phyloP scores from a whole-genome alignment of 1,140 invertebrate genomes.

The Caenorhabditis latens region DNA sequence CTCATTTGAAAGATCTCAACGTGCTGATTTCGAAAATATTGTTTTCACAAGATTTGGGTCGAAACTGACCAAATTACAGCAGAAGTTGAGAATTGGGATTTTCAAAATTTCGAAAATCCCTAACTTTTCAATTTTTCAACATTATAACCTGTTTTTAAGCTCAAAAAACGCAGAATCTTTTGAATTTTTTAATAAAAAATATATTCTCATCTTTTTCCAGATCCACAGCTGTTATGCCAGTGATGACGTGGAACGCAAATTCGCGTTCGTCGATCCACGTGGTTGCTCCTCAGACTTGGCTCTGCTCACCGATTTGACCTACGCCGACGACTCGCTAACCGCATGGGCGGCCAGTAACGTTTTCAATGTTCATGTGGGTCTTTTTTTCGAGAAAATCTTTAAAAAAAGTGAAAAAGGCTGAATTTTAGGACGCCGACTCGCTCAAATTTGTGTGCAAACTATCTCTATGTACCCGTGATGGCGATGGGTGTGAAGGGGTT shows the following conservation, averaged over 20 bases:
- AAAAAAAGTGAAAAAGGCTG: neutral
- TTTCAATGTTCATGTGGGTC: slow-evolving; percentile 58
- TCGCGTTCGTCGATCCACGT: slow-evolving; percentile 61
- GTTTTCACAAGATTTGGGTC: too few relatives aligned
- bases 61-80: too few relatives aligned
- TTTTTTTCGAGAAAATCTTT: neutral
- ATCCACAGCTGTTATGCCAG: slow-evolving; percentile 66
- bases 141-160: too few relatives aligned
- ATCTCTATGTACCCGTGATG: slow-evolving; percentile 63
- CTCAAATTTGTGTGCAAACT: slow-evolving; percentile 64
- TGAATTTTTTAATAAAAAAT: too few relatives aligned
- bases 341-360: slow-evolving; percentile 63
- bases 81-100: too few relatives aligned
- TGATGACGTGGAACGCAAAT: slow-evolving; percentile 66
- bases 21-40: too few relatives aligned
- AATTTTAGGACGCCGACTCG: slow-evolving; percentile 24
- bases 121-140: too few relatives aligned
- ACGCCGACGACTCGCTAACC: slow-evolving; percentile 61
- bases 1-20: too few relatives aligned
- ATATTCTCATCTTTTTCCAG: neutral
- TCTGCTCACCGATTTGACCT: slow-evolving; percentile 58
- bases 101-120: too few relatives aligned
- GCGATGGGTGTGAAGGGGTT: slow-evolving; percentile 67
- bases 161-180: too few relatives aligned
- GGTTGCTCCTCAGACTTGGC: slow-evolving; percentile 63